Evolutionary conservation across 1,140 invertebrate genomes (phyloP), one percentile per base, ranked within the genome.

Genomic region (Drosophila ohnishii): DNA sequence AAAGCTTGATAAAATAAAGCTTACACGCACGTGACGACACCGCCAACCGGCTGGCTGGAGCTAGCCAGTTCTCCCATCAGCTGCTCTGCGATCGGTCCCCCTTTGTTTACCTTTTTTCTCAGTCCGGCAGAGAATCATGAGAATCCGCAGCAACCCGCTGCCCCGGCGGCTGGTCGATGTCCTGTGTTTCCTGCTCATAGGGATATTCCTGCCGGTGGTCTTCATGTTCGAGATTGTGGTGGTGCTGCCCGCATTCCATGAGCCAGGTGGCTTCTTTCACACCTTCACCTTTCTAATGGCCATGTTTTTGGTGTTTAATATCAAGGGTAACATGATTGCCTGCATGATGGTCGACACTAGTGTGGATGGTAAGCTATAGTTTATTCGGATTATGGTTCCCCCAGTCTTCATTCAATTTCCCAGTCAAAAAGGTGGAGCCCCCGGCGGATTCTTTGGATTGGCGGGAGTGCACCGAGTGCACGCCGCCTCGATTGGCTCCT

Each of bases 401-500:
- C 16, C 6, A 22, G 11, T 11, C 2, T 1, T 3, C 5, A n/a
- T 22, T 1, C 10, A 2, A 0, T 3, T 25, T 34, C 2, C 3
- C 10, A 74, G 71, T 50, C 5, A 74, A 63, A 50, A 61, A 64
- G 16, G 13, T 65, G 19, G 60, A 75, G 0, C 45, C 45, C 3
- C 45, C 47, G 3, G 35, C 67, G 28, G 78, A 28, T 22, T 32
- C 14, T 0, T 8, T 35, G 7, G 44, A 65, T 5, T 86, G 81
- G 82, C 55, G 67, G 8, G 50, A 75, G 37, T 91, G 85, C 55
- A 4, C 10, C 0, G 34, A n/a, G 0, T 89, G 89, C 28, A 55
- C 2, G n/a, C 51, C 51, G 6, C 95, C 97, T 89, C 92, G 94
- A 14, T 83, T 96, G 16, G 93, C 95, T 3, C 97, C 97, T n/a